A percentile compares a stretch with the other conserved stretches of the same genome.
These are phyloP conservation scores for Sminthurides aquaticus DNA, from an alignment of 2,888 invertebrate genomes.

Conservation along the genomic window DNA sequence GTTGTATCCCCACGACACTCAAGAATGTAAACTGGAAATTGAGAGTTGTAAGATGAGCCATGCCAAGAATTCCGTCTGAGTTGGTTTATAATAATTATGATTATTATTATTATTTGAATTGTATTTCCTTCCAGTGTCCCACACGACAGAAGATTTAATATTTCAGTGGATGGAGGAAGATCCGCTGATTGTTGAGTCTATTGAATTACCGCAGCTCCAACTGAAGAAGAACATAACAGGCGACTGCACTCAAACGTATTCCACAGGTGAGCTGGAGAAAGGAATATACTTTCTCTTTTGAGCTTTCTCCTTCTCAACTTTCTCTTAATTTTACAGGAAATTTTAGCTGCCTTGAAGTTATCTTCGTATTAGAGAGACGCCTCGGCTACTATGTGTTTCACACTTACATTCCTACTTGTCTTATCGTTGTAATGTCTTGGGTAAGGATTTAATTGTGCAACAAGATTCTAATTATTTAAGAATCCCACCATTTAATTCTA, in stretches of 20 bases:
- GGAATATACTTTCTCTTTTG: slow-evolving; percentile 1
- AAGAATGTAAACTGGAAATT: slow-evolving; percentile 89
- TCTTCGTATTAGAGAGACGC: slow-evolving; percentile 78
- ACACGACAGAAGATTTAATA: slow-evolving; percentile 86
- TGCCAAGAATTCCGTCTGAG: slow-evolving; percentile 44
- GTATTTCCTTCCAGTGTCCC: slow-evolving; percentile 61
- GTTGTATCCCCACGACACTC: slow-evolving; percentile 89
- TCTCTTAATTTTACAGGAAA: slow-evolving; percentile 58
- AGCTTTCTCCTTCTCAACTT: neutral
- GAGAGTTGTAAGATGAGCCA: slow-evolving; percentile 92
- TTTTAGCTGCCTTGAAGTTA: slow-evolving; percentile 84
- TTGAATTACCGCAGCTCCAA: slow-evolving; percentile 80
- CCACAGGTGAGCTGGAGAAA: slow-evolving; percentile 66
- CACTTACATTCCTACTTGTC: slow-evolving; percentile 86
- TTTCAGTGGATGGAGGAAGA: slow-evolving; percentile 84
- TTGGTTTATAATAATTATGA: neutral
- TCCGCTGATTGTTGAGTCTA: slow-evolving; percentile 78
- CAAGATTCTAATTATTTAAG: too few relatives aligned
- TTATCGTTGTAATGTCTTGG: slow-evolving; percentile 59
- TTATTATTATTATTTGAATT: neutral
- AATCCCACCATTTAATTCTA: too few relatives aligned
- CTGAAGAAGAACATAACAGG: slow-evolving; percentile 80
- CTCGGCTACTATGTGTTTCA: slow-evolving; percentile 87
- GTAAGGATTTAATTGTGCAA: too few relatives aligned
- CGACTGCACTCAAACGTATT: slow-evolving; percentile 86